Evolutionary conservation across 2,888 invertebrate species (phyloP), one percentile per base, ranked within the genome.

Genomic region (Trichogramma evanescens): DNA sequence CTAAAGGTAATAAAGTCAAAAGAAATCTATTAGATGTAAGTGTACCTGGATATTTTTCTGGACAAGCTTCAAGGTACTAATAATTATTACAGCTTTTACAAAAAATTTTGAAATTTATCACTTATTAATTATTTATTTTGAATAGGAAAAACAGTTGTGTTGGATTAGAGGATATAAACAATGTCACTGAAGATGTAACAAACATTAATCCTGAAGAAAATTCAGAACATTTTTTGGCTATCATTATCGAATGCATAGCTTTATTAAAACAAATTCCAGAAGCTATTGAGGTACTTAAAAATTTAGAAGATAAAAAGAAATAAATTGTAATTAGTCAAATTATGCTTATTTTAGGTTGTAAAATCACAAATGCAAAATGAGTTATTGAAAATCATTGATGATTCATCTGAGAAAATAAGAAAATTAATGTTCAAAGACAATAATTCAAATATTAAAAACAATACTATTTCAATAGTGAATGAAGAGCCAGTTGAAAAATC

Each of bases 311-410:
- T 53, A 39, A 58, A 58, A 42, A 39, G 6, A 41, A 26, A 51
- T 42, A 4, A 39, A 50, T 55, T 9, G 38, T 59, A 8, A 50
- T 43, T 49, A 42, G 43, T 2, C 26, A 42, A 10, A 38, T 44
- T 52, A 50, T 50, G 57, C 54, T 63, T 62, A 56, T 76, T 75
- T 56, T 78, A 90, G 89, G 87, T 86, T 73, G 84, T 94, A 69
- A 89, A 91, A 78, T 84, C 86, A 46, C 87, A 90, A 76, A 92
- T 94, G 78, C 91, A 93, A 76, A 85, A 86, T 10, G 92, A 94
- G 71, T 77, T 95, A 0, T 79, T 91, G 10, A 85, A 87, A 66
- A 89, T 95, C 50, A 88, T 94, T 56, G 87, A 89, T 40, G 80
- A 86, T 41, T 89, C 91, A 0, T 90, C 93, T 1, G 88, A 89